Conservation (phyloP, 2,113 vertebrate species). For the Pseudorhombus dupliciocellatus region DNA sequence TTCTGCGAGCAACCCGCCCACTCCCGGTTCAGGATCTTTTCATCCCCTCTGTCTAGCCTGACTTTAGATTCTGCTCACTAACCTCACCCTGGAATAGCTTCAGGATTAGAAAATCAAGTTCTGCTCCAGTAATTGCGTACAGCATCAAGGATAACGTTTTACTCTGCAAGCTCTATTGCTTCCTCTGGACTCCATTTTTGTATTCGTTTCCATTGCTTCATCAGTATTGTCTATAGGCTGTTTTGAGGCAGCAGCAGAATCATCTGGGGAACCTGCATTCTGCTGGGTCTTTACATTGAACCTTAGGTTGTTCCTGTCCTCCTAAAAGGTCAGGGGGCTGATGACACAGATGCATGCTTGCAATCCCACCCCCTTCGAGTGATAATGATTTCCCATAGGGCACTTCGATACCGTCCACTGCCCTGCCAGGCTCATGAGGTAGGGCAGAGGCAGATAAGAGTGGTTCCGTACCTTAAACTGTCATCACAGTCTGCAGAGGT, state of each 20-base stretch:
- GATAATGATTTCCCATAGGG: not conserved
- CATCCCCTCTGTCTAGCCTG: not conserved
- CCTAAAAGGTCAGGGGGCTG: not conserved
- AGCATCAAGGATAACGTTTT: not conserved
- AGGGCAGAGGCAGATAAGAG: not conserved
- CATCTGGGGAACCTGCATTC: too few relatives aligned
- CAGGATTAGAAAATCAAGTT: slow-evolving; percentile 7
- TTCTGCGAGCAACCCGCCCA: not conserved
- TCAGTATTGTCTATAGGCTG: too few relatives aligned
- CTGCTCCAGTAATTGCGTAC: not conserved
- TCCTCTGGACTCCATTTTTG: not conserved
- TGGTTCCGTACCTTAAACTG: not conserved
- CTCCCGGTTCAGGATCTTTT: not conserved
- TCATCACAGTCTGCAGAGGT: not conserved
- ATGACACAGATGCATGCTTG: not conserved
- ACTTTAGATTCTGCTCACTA: slow-evolving; percentile 8
- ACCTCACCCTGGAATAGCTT: not conserved
- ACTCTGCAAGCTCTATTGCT: not conserved
- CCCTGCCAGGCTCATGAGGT: not conserved
- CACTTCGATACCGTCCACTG: not conserved
- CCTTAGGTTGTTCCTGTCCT: not conserved
- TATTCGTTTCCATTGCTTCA: not conserved
- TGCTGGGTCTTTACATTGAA: not conserved
- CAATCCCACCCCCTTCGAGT: not conserved
- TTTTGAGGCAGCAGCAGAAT: not conserved